These are phyloP conservation scores for Pyrocoelia pectoralis DNA, from an alignment of 2,888 invertebrate species.

Conservation along the genomic window DNA sequence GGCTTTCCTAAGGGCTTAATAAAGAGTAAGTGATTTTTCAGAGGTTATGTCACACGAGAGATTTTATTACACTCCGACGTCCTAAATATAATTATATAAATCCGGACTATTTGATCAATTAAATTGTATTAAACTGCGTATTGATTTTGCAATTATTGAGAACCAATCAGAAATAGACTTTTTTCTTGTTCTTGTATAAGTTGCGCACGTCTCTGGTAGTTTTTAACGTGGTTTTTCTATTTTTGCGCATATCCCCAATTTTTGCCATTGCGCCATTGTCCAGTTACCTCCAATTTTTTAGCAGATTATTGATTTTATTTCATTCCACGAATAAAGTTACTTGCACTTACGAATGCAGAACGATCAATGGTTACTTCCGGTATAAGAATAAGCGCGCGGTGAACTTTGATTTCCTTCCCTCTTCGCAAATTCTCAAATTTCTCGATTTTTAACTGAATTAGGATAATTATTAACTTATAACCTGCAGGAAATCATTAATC, in stretches of 20 bases:
- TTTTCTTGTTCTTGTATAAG: slow-evolving; percentile 54
- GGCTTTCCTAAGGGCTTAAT: slow-evolving; percentile 13
- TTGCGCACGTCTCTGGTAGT: slow-evolving; percentile 53
- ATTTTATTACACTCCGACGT: slow-evolving; percentile 15
- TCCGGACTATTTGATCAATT: slow-evolving; percentile 52
- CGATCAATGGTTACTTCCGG: slow-evolving; percentile 23
- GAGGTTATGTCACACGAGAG: slow-evolving; percentile 21
- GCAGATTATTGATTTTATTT: slow-evolving; percentile 59
- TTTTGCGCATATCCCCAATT: slow-evolving; percentile 60
- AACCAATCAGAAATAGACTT: slow-evolving; percentile 62
- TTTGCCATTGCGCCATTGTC: slow-evolving; percentile 62
- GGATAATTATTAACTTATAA: background rate
- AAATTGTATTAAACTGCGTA: slow-evolving; percentile 58
- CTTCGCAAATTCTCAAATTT: background rate
- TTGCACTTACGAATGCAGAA: slow-evolving; percentile 32
- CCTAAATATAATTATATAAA: slow-evolving; percentile 31
- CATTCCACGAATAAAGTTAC: slow-evolving; percentile 26
- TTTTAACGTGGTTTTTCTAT: slow-evolving; percentile 56
- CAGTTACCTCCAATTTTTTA: slow-evolving; percentile 60
- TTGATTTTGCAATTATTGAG: slow-evolving; percentile 63
- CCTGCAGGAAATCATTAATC: slow-evolving; percentile 20
- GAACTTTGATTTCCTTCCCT: background rate
- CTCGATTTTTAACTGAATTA: background rate
- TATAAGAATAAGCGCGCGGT: slow-evolving; percentile 5
- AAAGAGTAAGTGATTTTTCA: slow-evolving; percentile 28